Evolutionary conservation across 2,888 invertebrate genomes (phyloP).

Genomic region (Eristalis arbustorum): DNA sequence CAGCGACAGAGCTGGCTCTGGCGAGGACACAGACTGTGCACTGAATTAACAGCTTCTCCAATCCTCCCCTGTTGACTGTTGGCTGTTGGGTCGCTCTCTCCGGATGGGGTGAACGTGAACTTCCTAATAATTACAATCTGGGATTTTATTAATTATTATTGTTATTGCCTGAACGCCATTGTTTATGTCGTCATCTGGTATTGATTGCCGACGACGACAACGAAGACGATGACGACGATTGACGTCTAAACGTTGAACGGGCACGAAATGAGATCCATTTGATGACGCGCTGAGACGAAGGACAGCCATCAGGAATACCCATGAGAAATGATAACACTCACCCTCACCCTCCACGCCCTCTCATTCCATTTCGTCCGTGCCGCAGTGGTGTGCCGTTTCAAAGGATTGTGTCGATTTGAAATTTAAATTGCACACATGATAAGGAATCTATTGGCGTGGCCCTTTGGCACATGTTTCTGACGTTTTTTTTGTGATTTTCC

Average conservation of each 20-base stretch:
- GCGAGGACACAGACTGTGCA: constrained; percentile 47
- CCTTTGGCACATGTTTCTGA: constrained; percentile 47
- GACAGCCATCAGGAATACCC: constrained; percentile 55
- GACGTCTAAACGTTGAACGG: not conserved
- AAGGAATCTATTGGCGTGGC: constrained; percentile 27
- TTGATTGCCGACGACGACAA: constrained; percentile 40
- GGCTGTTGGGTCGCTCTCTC: not conserved
- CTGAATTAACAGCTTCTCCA: constrained; percentile 52
- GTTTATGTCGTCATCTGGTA: constrained; percentile 69
- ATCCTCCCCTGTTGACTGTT: constrained; percentile 9
- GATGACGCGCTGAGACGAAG: constrained; percentile 10
- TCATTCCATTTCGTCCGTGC: not conserved
- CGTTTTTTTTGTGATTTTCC: constrained; percentile 24
- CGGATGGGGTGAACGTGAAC: constrained; percentile 32
- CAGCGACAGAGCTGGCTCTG: constrained; percentile 11
- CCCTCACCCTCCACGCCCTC: not conserved
- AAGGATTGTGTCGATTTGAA: constrained; percentile 67
- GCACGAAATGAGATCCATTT: constrained; percentile 19
- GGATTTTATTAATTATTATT: constrained; percentile 71
- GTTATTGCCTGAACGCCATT: constrained; percentile 57
- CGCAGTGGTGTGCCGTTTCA: constrained; percentile 26
- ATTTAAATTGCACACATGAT: constrained; percentile 69
- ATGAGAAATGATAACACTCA: constrained; percentile 59
- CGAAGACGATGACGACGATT: not conserved
- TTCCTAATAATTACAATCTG: constrained; percentile 69